Evolutionary conservation across 2,797 vertebrate species (phyloP).

Genomic region (Takifugu rubripes): DNA sequence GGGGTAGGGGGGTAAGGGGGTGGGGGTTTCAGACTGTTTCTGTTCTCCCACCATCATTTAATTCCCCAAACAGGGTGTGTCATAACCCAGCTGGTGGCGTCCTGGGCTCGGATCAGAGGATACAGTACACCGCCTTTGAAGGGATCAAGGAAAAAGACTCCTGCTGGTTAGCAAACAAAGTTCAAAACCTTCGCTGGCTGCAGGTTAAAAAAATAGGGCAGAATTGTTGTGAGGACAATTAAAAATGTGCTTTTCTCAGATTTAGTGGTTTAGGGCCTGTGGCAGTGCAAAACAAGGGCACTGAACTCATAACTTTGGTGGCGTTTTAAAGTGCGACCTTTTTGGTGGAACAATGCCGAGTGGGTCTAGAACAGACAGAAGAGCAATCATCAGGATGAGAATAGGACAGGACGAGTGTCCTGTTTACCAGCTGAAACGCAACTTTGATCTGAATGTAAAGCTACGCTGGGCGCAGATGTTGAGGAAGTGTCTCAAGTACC

Average conservation of each 20-base stretch:
- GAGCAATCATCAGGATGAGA: slow-evolving; percentile 32
- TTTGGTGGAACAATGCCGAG: neutral
- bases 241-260: slow-evolving; percentile 32
- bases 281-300: too few species aligned
- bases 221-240: slow-evolving; percentile 26
- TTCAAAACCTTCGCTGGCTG: slow-evolving; percentile 46
- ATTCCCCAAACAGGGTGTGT: slow-evolving; percentile 63
- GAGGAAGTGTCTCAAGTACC: slow-evolving; percentile 23
- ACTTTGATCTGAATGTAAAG: slow-evolving; percentile 39
- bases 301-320: too few species aligned
- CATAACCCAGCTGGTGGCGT: slow-evolving; percentile 45
- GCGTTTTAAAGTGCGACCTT: neutral
- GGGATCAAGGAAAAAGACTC: slow-evolving; percentile 60
- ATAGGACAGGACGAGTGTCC: slow-evolving; percentile 31
- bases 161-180: slow-evolving; percentile 66
- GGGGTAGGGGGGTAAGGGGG: neutral
- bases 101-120: slow-evolving; percentile 57
- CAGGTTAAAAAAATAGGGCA: slow-evolving; percentile 40
- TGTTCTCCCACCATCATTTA: slow-evolving; percentile 53
- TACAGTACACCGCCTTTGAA: slow-evolving; percentile 59
- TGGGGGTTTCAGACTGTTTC: slow-evolving; percentile 41
- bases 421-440: slow-evolving; percentile 40
- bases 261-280: slow-evolving; percentile 2
- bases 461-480: slow-evolving; percentile 2
- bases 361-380: neutral